These are phyloP conservation scores for Corvus cornix DNA, from an alignment of 2,113 vertebrate species.

Conservation along the genomic window DNA sequence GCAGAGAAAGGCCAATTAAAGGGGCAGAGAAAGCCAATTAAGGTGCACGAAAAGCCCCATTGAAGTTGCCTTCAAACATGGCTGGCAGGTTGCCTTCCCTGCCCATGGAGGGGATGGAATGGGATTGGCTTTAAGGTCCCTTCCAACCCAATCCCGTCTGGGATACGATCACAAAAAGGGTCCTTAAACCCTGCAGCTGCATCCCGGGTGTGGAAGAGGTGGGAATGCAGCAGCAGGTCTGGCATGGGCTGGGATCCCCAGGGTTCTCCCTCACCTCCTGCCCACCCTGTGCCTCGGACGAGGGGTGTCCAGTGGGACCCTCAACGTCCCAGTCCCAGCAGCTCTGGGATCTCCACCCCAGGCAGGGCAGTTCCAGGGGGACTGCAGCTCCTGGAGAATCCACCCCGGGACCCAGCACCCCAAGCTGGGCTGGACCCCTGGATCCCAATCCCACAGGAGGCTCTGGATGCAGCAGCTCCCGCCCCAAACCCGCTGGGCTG, in stretches of 20 bases:
- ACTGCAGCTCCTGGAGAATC: background rate
- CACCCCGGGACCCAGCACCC: background rate
- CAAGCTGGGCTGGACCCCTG: background rate
- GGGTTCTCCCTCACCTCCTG: background rate
- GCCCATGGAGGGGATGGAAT: background rate
- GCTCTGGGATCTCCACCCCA: background rate
- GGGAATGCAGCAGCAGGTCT: background rate
- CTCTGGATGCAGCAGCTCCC: fast-evolving
- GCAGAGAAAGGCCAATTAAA: background rate
- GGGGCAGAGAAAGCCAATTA: background rate
- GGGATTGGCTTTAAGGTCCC: background rate
- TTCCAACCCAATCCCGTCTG: background rate
- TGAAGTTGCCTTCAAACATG: fast-evolving
- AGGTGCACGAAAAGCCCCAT: background rate
- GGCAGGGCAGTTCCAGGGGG: no score
- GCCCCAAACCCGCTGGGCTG: background rate
- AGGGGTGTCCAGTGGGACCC: fast-evolving
- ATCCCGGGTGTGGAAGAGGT: fast-evolving
- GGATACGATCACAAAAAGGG: fast-evolving
- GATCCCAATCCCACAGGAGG: background rate
- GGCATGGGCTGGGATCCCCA: background rate
- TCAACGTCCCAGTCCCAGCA: background rate
- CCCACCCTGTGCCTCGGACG: background rate
- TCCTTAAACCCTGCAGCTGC: fast-evolving
- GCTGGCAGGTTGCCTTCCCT: background rate